A percentile compares a stretch with the other conserved stretches of the same genome.
Evolutionary conservation across 2,113 vertebrate genomes (phyloP).

Genomic region (Aphelocoma coerulescens): DNA sequence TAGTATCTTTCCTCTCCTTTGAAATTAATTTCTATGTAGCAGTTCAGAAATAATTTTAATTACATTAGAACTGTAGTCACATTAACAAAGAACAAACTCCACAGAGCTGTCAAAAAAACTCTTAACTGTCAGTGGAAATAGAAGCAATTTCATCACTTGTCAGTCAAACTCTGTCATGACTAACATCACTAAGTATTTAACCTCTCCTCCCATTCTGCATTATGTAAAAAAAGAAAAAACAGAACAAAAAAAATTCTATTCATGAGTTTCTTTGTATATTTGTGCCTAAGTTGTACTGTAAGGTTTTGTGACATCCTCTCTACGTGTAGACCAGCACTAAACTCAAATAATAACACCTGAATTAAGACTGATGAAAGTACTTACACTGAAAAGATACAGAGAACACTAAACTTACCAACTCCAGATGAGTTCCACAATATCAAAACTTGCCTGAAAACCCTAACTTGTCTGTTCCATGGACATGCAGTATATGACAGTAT

Average conservation of each 20-base stretch:
- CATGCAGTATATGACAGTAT: background rate
- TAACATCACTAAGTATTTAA: background rate
- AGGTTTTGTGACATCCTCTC: background rate
- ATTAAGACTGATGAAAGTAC: background rate
- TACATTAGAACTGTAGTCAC: background rate
- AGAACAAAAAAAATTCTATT: background rate
- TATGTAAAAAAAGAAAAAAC: background rate
- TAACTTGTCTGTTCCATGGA: background rate
- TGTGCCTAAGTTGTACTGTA: background rate
- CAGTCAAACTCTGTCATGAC: background rate
- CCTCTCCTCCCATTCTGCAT: background rate
- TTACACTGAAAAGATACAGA: background rate
- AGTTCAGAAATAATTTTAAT: background rate
- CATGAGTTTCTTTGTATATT: background rate
- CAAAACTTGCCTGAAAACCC: background rate
- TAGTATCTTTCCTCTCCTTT: background rate
- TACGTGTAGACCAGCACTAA: background rate
- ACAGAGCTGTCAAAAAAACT: background rate
- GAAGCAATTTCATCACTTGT: background rate
- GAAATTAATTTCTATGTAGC: background rate
- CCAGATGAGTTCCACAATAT: background rate
- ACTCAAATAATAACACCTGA: background rate
- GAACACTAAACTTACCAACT: background rate
- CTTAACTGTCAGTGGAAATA: background rate
- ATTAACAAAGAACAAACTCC: slow-evolving; percentile 2